Evolutionary conservation across 2,888 invertebrate genomes (phyloP), one percentile per base, ranked within the genome.

Genomic region (Cetonia aurata): DNA sequence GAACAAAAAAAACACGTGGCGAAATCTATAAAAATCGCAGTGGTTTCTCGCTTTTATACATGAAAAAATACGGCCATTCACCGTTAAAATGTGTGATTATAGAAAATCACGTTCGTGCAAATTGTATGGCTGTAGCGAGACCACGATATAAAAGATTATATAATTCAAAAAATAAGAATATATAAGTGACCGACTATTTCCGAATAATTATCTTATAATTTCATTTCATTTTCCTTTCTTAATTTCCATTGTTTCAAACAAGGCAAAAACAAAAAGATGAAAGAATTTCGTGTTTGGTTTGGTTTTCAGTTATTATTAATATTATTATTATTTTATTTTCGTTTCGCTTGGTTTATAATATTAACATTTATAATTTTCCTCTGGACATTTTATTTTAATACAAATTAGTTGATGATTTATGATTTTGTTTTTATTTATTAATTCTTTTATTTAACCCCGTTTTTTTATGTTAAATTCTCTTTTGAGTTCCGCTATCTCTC

Each of bases 121-220:
- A 37, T 37, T 3, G 25, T 25, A 81, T 80, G 53, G 81, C 81
- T 81, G 80, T 79, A 78, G 80, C 81, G 82, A 83, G 82, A 80
- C 82, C 82, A 83, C 82, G 53, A 33, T 59, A 31, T 19, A 25
- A 52, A 52, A 52, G 10, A 41, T 9, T n/a, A 56, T 48, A 48
- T 48, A 48, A 10, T 37, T 37, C 9, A 57, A 60, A 3, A 60
- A 41, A 25, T 25, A 42, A 12, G 17, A 46, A 60, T 46, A 80
- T 79, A 53, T 53, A 53, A 48, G 31, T 62, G 50, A 62, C 50
- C 46, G 37, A 62, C 37, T 31, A 50, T 62, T 33, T 33, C 33
- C 13, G 3, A 31, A 55, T 4, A 15, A 57, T 46, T 69, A 59
- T 56, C 12, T 67, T 48, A 48, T 59, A 48, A 46, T 73, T 75